A percentile compares a stretch with the other conserved stretches of the same genome.
Conservation (phyloP, 2,888 invertebrate species). For the Apamea anceps region DNA sequence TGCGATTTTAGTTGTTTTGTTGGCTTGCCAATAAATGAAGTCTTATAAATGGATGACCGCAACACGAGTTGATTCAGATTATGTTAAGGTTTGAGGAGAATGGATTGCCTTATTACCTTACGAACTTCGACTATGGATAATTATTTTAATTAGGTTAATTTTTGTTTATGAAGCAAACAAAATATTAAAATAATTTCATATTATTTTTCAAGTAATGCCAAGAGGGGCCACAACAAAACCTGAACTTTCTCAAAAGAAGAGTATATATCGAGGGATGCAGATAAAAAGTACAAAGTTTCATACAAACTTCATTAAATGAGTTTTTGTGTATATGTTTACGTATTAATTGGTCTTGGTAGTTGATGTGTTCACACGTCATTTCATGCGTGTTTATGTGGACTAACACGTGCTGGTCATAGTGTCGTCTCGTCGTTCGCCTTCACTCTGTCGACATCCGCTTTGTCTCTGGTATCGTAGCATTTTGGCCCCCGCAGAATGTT, state of each 20-base stretch:
- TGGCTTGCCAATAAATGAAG: slow-evolving; percentile 5
- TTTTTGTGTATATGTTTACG: slow-evolving; percentile 80
- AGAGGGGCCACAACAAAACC: slow-evolving; percentile 85
- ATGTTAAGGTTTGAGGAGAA: slow-evolving; percentile 3
- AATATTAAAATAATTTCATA: slow-evolving; percentile 74
- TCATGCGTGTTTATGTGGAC: slow-evolving; percentile 86
- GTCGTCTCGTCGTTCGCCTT: slow-evolving; percentile 77
- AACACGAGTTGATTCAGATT: neutral
- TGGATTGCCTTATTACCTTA: slow-evolving; percentile 23
- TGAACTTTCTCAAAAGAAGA: slow-evolving; percentile 80
- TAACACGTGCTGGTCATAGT: slow-evolving; percentile 82
- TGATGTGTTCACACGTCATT: slow-evolving; percentile 84
- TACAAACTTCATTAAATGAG: slow-evolving; percentile 75
- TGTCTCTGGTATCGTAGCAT: slow-evolving; percentile 86
- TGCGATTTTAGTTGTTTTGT: neutral
- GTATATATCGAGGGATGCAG: slow-evolving; percentile 77
- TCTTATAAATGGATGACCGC: neutral
- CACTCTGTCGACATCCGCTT: slow-evolving; percentile 86
- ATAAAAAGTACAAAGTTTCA: slow-evolving; percentile 79
- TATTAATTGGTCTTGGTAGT: slow-evolving; percentile 87
- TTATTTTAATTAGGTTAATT: slow-evolving; percentile 18
- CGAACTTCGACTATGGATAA: neutral
- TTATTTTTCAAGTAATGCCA: slow-evolving; percentile 88
- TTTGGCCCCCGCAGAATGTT: slow-evolving; percentile 85
- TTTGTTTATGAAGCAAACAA: slow-evolving; percentile 43